phyloP scores from a whole-genome alignment of 2,113 vertebrate species.

The Zosterops lateralis region DNA sequence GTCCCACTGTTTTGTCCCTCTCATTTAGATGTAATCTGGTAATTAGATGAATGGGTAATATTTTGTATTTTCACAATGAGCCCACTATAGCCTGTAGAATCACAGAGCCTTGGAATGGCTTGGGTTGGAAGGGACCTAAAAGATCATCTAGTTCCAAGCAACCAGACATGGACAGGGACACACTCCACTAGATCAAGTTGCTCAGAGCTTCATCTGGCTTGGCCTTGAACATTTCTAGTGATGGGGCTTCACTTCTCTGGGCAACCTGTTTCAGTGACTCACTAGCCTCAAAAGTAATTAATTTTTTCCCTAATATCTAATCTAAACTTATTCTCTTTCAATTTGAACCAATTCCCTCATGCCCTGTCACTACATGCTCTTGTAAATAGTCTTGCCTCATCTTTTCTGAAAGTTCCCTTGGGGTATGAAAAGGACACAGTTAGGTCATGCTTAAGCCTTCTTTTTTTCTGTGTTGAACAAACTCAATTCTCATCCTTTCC shows the following conservation, averaged over 20 bases:
- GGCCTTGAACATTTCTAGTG: neutral
- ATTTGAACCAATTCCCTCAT: neutral
- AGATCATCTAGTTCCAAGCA: neutral
- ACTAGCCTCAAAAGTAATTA: neutral
- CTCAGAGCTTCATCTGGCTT: neutral
- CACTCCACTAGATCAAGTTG: neutral
- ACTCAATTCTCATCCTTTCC: neutral
- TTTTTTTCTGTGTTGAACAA: neutral
- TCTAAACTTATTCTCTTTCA: neutral
- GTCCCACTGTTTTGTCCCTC: neutral
- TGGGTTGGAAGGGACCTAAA: neutral
- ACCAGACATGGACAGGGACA: neutral
- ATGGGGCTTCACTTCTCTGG: neutral
- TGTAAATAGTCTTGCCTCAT: neutral
- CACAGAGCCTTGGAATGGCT: neutral
- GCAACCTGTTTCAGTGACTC: neutral
- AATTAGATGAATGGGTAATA: neutral
- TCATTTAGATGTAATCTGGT: neutral
- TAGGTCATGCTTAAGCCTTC: neutral
- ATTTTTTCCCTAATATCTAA: neutral
- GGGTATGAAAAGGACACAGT: neutral
- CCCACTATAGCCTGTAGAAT: neutral
- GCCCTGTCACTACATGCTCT: neutral
- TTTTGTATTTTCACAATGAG: neutral
- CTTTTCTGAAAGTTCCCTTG: neutral